phyloP scores from a whole-genome alignment of 2,797 vertebrate genomes.

The Cossypha dichroa region DNA sequence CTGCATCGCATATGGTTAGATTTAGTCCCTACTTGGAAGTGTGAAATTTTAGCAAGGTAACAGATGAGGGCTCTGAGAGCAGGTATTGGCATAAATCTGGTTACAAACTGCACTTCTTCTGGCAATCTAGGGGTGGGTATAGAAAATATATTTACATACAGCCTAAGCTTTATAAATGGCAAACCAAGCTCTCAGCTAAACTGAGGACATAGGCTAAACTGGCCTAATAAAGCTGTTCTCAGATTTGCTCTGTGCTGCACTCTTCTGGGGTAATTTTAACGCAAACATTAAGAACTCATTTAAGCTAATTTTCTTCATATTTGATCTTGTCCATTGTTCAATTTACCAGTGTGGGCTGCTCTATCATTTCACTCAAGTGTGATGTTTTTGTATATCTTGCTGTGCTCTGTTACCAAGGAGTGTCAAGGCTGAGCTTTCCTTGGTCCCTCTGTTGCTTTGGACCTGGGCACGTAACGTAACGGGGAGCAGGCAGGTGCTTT shows the following conservation, averaged over 20 bases:
- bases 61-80: not conserved
- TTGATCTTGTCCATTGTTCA: not conserved
- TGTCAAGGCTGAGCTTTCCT: not conserved
- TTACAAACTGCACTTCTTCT: not conserved
- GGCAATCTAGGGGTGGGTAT: not conserved
- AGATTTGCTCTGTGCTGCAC: not conserved
- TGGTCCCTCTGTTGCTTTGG: not conserved
- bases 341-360: not conserved
- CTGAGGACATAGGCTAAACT: not conserved
- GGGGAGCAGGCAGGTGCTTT: not conserved
- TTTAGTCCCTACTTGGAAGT: slow-evolving; percentile 10
- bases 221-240: not conserved
- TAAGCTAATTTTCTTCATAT: not conserved
- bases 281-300: not conserved
- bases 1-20: slow-evolving; percentile 6
- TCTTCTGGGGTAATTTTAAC: not conserved
- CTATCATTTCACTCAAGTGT: not conserved
- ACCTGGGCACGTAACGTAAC: not conserved
- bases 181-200: not conserved
- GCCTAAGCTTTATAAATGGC: not conserved
- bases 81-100: not conserved
- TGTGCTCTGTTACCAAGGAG: not conserved
- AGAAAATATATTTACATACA: not conserved
- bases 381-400: not conserved
- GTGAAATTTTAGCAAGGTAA: slow-evolving; percentile 26